phyloP scores from a whole-genome alignment of 2,888 invertebrate genomes.

The Bursaphelenchus okinawaensis region DNA sequence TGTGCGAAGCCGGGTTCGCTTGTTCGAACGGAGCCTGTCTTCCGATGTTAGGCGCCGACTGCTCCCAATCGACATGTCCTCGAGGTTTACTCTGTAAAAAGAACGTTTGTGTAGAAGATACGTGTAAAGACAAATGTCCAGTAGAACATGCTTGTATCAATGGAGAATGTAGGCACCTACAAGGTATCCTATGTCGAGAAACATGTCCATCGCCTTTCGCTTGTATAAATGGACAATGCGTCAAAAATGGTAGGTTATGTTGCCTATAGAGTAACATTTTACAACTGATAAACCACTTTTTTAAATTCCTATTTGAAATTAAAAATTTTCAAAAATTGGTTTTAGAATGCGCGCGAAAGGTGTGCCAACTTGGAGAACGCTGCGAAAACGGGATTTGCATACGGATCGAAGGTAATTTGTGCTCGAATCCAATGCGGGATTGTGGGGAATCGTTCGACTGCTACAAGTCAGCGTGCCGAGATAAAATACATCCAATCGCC shows the following conservation, averaged over 20 bases:
- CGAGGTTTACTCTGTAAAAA: slow-evolving; percentile 35
- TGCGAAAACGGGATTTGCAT: slow-evolving; percentile 49
- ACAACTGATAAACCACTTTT: not conserved
- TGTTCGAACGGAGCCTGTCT: slow-evolving; percentile 21
- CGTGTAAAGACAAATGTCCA: slow-evolving; percentile 37
- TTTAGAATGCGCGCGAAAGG: slow-evolving; percentile 46
- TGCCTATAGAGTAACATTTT: not conserved
- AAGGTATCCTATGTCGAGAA: slow-evolving; percentile 31
- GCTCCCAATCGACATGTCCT: slow-evolving; percentile 38
- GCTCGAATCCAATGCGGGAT: slow-evolving; percentile 41
- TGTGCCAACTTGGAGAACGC: slow-evolving; percentile 50
- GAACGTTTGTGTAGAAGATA: slow-evolving; percentile 34
- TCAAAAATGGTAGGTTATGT: slow-evolving; percentile 35
- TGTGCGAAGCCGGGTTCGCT: slow-evolving; percentile 34
- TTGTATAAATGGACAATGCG: slow-evolving; percentile 46
- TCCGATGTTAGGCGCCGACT: slow-evolving; percentile 8
- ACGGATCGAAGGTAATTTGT: slow-evolving; percentile 41
- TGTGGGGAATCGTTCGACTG: slow-evolving; percentile 47
- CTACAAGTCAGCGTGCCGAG: slow-evolving; percentile 31
- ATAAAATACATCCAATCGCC: slow-evolving; percentile 19
- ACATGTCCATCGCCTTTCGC: slow-evolving; percentile 41
- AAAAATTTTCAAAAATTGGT: not conserved
- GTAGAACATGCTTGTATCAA: slow-evolving; percentile 44
- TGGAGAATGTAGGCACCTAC: slow-evolving; percentile 41
- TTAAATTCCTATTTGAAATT: too few relatives aligned